These are phyloP conservation scores for Eretmocerus hayati DNA, from an alignment of 2,888 invertebrate genomes.

Conservation along the genomic window DNA sequence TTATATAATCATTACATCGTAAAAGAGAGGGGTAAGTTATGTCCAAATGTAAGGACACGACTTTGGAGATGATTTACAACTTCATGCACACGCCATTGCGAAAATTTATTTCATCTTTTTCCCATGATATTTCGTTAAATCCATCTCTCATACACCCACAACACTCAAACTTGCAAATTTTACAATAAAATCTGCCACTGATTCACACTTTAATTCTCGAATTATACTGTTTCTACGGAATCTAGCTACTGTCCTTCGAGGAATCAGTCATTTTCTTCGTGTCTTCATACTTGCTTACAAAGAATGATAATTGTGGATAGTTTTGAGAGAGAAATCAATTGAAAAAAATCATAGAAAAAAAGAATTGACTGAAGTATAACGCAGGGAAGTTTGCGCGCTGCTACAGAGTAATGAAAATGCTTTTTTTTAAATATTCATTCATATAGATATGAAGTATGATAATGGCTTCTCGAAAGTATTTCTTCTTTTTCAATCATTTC, in stretches of 20 bases:
- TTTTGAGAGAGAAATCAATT: background rate
- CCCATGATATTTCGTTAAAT: background rate
- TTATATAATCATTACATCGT: slow-evolving; percentile 45
- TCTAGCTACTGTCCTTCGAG: slow-evolving; percentile 1
- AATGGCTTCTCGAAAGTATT: no score
- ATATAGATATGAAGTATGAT: no score
- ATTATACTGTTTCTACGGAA: slow-evolving; percentile 4
- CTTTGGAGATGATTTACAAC: no score
- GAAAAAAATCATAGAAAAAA: background rate
- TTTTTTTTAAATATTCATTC: no score
- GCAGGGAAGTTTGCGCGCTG: slow-evolving; percentile 8
- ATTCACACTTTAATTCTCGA: background rate
- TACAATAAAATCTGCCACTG: background rate
- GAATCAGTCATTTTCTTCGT: background rate
- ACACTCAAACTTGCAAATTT: background rate
- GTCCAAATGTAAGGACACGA: no score
- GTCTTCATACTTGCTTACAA: background rate
- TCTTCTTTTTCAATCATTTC: slow-evolving; percentile 6
- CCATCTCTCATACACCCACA: background rate
- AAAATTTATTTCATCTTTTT: slow-evolving; percentile 28
- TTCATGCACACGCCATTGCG: slow-evolving; percentile 40
- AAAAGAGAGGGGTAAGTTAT: slow-evolving; percentile 42
- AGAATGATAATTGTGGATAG: background rate
- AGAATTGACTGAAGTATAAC: slow-evolving; percentile 4
- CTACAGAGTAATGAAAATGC: no score